Base-by-base conservation (phyloP, 2,888 invertebrate species). In the Diarsia brunnea region DNA sequence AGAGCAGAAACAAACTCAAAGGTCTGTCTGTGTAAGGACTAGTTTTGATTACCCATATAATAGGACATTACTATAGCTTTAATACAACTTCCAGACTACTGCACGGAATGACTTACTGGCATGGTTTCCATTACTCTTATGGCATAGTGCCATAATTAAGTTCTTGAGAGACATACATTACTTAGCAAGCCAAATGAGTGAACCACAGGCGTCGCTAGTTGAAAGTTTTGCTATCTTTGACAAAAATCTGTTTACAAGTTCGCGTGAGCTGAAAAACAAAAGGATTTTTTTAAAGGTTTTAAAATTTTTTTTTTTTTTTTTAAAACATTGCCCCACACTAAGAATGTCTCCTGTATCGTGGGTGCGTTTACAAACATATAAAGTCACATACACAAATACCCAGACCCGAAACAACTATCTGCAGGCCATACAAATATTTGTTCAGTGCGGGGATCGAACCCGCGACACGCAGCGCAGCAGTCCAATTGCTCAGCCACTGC, bases 131-230 rank as follows among this genome's bases (percentile, higher is more conserved):
- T 19, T 51, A 61, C 7, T 45, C 0, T 38, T 55, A 53, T 60
- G 58, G 51, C 76, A 61, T 16, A 21, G 49, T 76, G 53, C 47
- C 78, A 78, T 78, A 63, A 53, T 61, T 38, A 76, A 63, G 43
- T 45, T n/a, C 43, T 66, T 11, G n/a, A 53, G 27, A 61, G 47
- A 11, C 8, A 63, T 31, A 58, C 19, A 7, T 51, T 51, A 47
- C 16, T 19, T 45, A 60, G 10, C 11, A 38, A n/a, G 21, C 27
- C 0, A 77, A 63, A 55, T 65, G 16, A 53, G 24, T 68, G n/a
- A 8, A n/a, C 1, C 38, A 19, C 21, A 16, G 21, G 27, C n/a
- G 19, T 47, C 12, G 45, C n/a, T 51, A 49, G 63, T 51, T 58
- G 16, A 64, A 70, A 60, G 61, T 63, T 78, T 19, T 14, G 5